These are phyloP conservation scores for Willowsia nigromaculata DNA, from an alignment of 2,888 invertebrate genomes.

Conservation along the genomic window DNA sequence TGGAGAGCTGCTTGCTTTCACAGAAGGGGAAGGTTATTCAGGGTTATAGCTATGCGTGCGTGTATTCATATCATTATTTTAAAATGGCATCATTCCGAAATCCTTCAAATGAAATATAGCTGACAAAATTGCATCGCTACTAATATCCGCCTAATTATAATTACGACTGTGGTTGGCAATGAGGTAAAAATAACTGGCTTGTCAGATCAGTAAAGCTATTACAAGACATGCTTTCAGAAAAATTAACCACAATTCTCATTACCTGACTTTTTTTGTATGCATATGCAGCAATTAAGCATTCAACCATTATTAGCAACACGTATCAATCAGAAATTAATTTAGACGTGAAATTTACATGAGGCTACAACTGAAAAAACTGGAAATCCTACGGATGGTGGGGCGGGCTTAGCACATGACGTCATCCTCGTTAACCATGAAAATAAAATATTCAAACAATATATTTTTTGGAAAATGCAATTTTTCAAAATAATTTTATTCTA, in stretches of 20 bases:
- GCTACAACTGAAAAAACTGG: background rate
- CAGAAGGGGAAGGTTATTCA: conserved; percentile 37
- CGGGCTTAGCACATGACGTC: background rate
- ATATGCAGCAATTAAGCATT: conserved; percentile 8
- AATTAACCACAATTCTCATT: conserved; percentile 10
- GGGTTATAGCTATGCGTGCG: conserved; percentile 27
- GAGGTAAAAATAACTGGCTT: background rate
- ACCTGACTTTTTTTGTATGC: background rate
- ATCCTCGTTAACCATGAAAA: no score
- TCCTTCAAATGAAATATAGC: conserved; percentile 55
- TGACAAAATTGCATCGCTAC: conserved; percentile 27
- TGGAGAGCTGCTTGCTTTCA: background rate
- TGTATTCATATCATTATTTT: background rate
- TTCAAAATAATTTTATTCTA: no score
- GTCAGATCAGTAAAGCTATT: background rate
- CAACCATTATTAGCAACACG: conserved; percentile 18
- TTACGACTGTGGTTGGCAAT: conserved; percentile 10
- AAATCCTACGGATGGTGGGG: background rate
- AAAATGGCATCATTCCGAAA: no score
- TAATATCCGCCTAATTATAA: conserved; percentile 46
- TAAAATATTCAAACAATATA: no score
- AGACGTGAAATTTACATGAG: conserved; percentile 10
- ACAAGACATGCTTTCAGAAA: conserved; percentile 19
- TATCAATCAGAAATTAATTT: conserved; percentile 46
- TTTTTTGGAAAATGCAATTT: no score